Evolutionary conservation across 2,888 invertebrate species (phyloP).

Genomic region (Ichneumon xanthorius): DNA sequence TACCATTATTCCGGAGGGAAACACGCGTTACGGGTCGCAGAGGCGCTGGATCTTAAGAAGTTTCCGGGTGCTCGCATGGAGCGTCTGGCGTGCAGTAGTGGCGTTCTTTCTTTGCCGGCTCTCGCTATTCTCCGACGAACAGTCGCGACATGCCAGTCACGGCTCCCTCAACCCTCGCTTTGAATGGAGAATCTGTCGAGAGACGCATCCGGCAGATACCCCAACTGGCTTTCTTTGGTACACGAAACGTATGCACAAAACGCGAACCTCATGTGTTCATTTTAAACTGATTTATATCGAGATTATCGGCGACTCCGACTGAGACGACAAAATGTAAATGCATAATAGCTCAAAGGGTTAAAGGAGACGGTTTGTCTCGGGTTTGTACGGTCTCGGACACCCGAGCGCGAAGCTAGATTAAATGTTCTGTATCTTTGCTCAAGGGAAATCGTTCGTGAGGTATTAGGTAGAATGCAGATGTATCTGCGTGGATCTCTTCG

Average conservation of each 20-base stretch:
- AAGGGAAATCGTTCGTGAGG: slow-evolving; percentile 44
- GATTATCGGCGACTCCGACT: no score
- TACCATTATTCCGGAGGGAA: slow-evolving; percentile 27
- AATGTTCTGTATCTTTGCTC: slow-evolving; percentile 32
- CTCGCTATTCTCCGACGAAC: slow-evolving; percentile 27
- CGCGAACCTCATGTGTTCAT: no score
- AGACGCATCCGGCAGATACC: slow-evolving; percentile 47
- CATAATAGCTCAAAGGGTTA: no score
- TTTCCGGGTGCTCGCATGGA: slow-evolving; percentile 32
- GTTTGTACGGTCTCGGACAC: background rate
- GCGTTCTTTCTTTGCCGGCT: slow-evolving; percentile 21
- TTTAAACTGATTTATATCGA: no score
- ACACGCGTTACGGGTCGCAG: slow-evolving; percentile 29
- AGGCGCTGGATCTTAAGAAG: slow-evolving; percentile 2
- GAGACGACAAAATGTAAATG: no score
- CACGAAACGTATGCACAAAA: no score
- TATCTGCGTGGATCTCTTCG: slow-evolving; percentile 16
- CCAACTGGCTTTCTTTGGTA: background rate
- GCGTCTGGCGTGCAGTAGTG: slow-evolving; percentile 19
- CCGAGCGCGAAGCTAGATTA: slow-evolving; percentile 32
- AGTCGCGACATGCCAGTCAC: slow-evolving; percentile 7
- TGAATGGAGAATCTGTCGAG: slow-evolving; percentile 49
- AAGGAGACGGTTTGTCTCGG: no score
- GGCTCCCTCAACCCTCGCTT: background rate
- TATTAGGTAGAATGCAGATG: slow-evolving; percentile 45